Evolutionary conservation across 2,888 invertebrate species (phyloP), one percentile per base, ranked within the genome.

Genomic region (Lymantria dispar): DNA sequence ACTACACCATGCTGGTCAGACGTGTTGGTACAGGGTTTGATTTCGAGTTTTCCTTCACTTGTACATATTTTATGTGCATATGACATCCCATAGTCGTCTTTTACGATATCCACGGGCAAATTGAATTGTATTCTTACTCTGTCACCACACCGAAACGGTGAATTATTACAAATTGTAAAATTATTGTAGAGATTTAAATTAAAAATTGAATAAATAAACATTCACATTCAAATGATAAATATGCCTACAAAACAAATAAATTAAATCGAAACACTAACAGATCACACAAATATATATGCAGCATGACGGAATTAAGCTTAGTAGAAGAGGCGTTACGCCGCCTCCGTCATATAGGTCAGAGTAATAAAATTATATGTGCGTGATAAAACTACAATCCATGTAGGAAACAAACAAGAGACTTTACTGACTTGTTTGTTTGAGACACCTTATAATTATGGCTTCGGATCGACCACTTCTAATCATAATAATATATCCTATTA

Each of bases 371-470:
- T 62, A 54, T 66, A 56, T 56, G 43, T 30, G 9, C 38, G 54
- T 45, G 37, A 51, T 59, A 62, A 56, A 62, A 54, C 56, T 60
- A 59, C 52, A 59, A 50, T 52, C 43, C 40, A 40, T 40, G 9
- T 50, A 44, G 37, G 37, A 47, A 40, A 54, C 50, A 66, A 59
- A 63, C 54, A 54, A 13, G 38, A 38, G 45, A 41, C 43, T 52
- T 59, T 62, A 66, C 63, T 15, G 1, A 44, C 41, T 48, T 65
- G 66, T 65, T 62, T 62, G 66, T 58, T 15, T 15, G 45, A 52
- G 62, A 52, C 47, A 14, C 45, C 38, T 29, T 43, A 36, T 54
- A 54, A 62, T 53, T 40, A 40, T 40, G 40, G 15, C 2, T 14
- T 40, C 7, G 11, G 2, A 40, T 14, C 14, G 15, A n/a, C 8